These are phyloP conservation scores for Phenganax marumi DNA, from an alignment of 92 coral and sea anemone genomes.

Conservation along the genomic window DNA sequence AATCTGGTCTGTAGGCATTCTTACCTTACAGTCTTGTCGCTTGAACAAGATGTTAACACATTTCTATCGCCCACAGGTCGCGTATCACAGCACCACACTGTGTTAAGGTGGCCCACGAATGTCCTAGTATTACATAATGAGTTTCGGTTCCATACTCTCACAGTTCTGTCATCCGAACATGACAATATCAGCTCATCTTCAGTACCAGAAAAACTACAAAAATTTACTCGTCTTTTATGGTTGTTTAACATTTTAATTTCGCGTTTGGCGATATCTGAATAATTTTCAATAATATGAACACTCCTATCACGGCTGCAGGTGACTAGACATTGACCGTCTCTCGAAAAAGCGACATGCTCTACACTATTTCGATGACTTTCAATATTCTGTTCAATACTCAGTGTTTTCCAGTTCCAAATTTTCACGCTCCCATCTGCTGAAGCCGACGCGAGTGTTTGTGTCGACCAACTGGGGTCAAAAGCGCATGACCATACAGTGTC, in stretches of 20 bases:
- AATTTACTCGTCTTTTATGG: slow-evolving; percentile 63
- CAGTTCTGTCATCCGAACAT: slow-evolving; percentile 66
- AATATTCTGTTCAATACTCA: slow-evolving; percentile 36
- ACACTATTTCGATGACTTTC: slow-evolving; percentile 62
- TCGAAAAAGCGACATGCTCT: slow-evolving; percentile 66
- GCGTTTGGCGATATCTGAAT: slow-evolving; percentile 5
- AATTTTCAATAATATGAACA: slow-evolving; percentile 55
- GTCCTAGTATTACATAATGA: slow-evolving; percentile 40
- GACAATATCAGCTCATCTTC: slow-evolving; percentile 57
- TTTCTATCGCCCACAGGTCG: slow-evolving; percentile 34
- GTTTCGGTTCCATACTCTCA: slow-evolving; percentile 63
- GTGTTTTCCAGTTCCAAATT: slow-evolving; percentile 62
- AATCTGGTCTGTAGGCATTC: neutral
- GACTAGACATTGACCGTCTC: slow-evolving; percentile 47
- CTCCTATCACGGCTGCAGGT: slow-evolving; percentile 64
- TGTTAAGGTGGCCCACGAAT: slow-evolving; percentile 61
- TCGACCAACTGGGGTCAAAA: slow-evolving; percentile 43
- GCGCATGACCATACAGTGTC: slow-evolving; percentile 69
- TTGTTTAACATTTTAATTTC: slow-evolving; percentile 45
- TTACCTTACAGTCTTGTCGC: slow-evolving; percentile 69
- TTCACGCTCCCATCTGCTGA: slow-evolving; percentile 58
- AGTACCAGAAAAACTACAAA: slow-evolving; percentile 53
- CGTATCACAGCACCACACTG: slow-evolving; percentile 67
- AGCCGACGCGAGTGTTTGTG: slow-evolving; percentile 57
- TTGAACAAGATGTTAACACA: slow-evolving; percentile 65